Base-by-base conservation (phyloP, 1,140 invertebrate genomes). In the Drosophila bifasciata region DNA sequence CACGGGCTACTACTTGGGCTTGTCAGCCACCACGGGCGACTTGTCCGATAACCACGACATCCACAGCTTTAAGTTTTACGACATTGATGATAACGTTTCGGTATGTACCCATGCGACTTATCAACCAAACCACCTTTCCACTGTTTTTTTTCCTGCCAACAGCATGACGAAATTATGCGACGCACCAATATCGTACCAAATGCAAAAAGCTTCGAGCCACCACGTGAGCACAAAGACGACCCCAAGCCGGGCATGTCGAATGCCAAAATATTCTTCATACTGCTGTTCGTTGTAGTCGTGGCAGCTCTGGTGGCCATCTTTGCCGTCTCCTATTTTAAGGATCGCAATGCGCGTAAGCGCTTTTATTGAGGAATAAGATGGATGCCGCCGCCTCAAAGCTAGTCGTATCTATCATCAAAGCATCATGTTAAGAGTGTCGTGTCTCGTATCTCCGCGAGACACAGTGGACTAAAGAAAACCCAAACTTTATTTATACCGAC, bases 41-140 rank as follows among this genome's bases (percentile, higher is more conserved):
- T 92, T 99, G 48, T 96, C 95, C 46, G 99, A 99, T 93, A 99
- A 97, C 92, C 99, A 99, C 93, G 98, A 99, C 91, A 94, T 99
- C 63, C 94, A 99, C 51, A 96, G 97, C 7, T 93, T 99, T 48
- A 97, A 97, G 92, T 94, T 98, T 69, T 99, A 96, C 90, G 97
- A 99, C 91, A 92, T 99, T 53, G 97, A 98, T 88, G 89, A 94
- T 39, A 93, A 95, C 46, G 93, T 95, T 63, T 94, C 94, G 90
- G 96, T 96, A 92, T 94, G 85, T 71, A 46, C 11, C 13, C 16
- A 7, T 13, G 7, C 7, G 0, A 28, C 9, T 28, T 8, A 15
- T 45, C 17, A 21, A 46, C 41, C 60, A 67, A 70, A 70, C 43
- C 48, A 28, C n/a, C n/a, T n/a, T 62, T 36, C 16, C 3, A 5